Percentiles rank a stretch among this genome's conserved stretches.
These are phyloP conservation scores for Thecocarcelia acutangulata DNA, from an alignment of 2,888 invertebrate species.

Conservation along the genomic window DNA sequence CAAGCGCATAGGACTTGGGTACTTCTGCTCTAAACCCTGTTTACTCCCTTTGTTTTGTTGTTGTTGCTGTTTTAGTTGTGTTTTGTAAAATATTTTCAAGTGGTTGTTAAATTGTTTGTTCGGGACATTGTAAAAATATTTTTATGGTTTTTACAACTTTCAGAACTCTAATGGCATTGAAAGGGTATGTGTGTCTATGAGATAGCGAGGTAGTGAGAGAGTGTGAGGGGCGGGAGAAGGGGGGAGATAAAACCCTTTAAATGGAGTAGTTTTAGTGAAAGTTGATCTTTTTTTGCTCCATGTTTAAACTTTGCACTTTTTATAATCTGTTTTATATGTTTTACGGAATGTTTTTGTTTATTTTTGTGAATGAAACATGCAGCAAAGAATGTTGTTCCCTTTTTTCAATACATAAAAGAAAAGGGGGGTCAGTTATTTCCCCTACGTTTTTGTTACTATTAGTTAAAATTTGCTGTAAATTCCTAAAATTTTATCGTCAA, in stretches of 20 bases:
- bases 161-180: neutral
- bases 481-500: slow-evolving; percentile 63
- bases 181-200: no score
- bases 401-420: neutral
- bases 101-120: slow-evolving; percentile 37
- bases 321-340: slow-evolving; percentile 67
- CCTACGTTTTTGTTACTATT: slow-evolving; percentile 48
- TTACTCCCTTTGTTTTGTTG: neutral
- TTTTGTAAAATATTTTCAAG: slow-evolving; percentile 31
- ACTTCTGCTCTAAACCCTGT: neutral
- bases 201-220: no score
- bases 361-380: slow-evolving; percentile 15
- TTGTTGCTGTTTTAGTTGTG: slow-evolving; percentile 12
- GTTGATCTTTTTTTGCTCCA: slow-evolving; percentile 33
- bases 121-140: slow-evolving; percentile 38
- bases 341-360: slow-evolving; percentile 49
- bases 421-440: slow-evolving; percentile 3
- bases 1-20: no score
- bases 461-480: slow-evolving; percentile 56
- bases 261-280: slow-evolving; percentile 56
- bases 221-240: neutral
- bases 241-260: neutral
- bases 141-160: slow-evolving; percentile 28
- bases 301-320: slow-evolving; percentile 68
- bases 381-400: slow-evolving; percentile 35